Base-by-base conservation (phyloP, 2,113 vertebrate genomes). In the Rhea americana region DNA sequence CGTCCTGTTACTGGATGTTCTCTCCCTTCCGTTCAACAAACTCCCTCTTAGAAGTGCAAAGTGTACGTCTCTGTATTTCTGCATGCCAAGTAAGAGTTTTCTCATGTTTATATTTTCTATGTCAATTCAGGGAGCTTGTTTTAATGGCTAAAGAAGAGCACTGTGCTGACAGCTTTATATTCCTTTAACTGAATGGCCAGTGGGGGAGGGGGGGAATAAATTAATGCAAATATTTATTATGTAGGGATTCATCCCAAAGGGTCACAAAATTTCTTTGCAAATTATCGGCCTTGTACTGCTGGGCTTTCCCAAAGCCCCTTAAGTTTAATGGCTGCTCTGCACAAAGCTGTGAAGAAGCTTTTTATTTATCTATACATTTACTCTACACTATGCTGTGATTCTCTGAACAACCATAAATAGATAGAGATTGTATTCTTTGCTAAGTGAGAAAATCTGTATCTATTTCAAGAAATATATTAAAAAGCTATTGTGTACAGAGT, bases 391-490 rank as follows among this genome's bases (percentile, higher is more conserved):
- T 93, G 17, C 17, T 51, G 61, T 73, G 80, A 67, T 62, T 93
- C 86, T 97, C 82, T 71, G 87, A 91, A 13, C 72, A 85, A 68
- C 22, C 5, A 6, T 82, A 85, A 96, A 85, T 78, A 80, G 35
- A 66, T 51, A 91, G 65, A 24, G 35, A 62, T 59, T 88, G 16
- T 47, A 68, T 74, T 93, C 55, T 39, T 84, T 58, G 58, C 41
- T 94, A 95, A 95, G 93, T 65, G 56, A 84, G 50, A 95, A 96
- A 95, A 94, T 85, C 51, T 55, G 66, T 91, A 76, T 45, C 51
- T 82, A 70, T 80, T 94, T 92, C 62, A 91, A 94, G 48, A 85
- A 87, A 86, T 43, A 43, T 88, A 70, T 75, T 91, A 75, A 55
- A n/a, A 90, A 84, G 62, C 72, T 85, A 70, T 43, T 65, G 14